phyloP scores from a whole-genome alignment of 1,140 invertebrate genomes.

The Oryctes rhinoceros region DNA sequence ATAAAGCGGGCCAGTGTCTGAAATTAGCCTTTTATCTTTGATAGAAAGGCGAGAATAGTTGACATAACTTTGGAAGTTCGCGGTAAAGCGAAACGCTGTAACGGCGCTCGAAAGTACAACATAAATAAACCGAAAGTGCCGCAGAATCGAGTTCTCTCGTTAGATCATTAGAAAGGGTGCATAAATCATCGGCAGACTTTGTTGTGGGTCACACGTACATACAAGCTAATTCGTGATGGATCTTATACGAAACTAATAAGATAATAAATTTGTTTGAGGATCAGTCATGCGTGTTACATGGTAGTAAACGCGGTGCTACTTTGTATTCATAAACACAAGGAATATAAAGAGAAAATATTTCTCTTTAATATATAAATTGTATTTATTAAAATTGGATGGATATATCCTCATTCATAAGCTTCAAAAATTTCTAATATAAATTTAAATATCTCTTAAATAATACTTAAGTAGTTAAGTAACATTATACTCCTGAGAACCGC shows the following conservation, averaged over 20 bases:
- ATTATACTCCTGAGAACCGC: too few relatives aligned
- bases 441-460: too few relatives aligned
- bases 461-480: too few relatives aligned
- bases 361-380: too few relatives aligned
- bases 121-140: background rate
- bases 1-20: background rate
- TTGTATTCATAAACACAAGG: background rate
- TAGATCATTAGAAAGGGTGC: background rate
- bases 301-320: background rate
- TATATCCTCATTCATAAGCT: too few relatives aligned
- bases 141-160: background rate
- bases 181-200: background rate
- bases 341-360: too few relatives aligned
- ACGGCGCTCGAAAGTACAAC: background rate
- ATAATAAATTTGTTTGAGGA: background rate
- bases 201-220: background rate
- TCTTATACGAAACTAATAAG: background rate
- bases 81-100: background rate
- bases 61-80: background rate
- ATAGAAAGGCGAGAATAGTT: background rate
- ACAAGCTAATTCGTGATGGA: background rate
- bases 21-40: background rate
- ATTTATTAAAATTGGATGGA: too few relatives aligned
- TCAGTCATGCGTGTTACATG: too few relatives aligned
- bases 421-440: too few relatives aligned